A percentile compares a stretch with the other conserved stretches of the same genome.
Conservation (phyloP, 2,113 vertebrate genomes). For the Alligator mississippiensis region DNA sequence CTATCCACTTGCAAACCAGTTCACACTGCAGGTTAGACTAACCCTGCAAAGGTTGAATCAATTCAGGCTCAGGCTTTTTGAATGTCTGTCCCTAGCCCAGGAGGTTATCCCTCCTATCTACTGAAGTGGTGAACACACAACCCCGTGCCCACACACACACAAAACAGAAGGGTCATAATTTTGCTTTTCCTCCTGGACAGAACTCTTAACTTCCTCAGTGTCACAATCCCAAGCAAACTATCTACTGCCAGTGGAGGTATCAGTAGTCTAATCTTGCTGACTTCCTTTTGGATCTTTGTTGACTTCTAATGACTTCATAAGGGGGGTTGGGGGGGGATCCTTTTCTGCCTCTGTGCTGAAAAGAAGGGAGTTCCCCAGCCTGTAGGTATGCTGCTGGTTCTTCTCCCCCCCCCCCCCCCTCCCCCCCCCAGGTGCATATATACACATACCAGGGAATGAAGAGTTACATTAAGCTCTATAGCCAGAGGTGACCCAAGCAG, state of each 20-base stretch:
- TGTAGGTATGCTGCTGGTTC: background rate
- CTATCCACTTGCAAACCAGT: too few species aligned
- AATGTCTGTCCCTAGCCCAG: too few species aligned
- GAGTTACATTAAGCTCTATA: background rate
- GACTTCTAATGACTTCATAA: background rate
- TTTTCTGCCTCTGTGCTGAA: too few species aligned
- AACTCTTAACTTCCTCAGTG: background rate
- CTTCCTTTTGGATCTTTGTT: background rate
- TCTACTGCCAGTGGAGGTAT: rapidly evolving
- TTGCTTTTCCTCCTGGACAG: background rate
- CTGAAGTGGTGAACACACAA: too few species aligned
- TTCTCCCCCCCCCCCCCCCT: background rate
- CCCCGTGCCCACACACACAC: too few species aligned
- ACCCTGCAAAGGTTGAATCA: too few species aligned
- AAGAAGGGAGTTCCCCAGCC: too few species aligned
- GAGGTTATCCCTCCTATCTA: too few species aligned
- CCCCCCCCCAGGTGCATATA: background rate
- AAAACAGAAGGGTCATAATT: background rate
- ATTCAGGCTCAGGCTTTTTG: too few species aligned
- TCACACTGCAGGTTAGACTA: too few species aligned
- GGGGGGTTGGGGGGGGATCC: too few species aligned
- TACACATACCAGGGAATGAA: background rate
- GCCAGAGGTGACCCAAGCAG: background rate
- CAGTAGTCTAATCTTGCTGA: background rate
- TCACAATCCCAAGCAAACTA: background rate